These are phyloP conservation scores for Fissipunctia ypsillon DNA, from an alignment of 2,888 invertebrate genomes.

Conservation along the genomic window DNA sequence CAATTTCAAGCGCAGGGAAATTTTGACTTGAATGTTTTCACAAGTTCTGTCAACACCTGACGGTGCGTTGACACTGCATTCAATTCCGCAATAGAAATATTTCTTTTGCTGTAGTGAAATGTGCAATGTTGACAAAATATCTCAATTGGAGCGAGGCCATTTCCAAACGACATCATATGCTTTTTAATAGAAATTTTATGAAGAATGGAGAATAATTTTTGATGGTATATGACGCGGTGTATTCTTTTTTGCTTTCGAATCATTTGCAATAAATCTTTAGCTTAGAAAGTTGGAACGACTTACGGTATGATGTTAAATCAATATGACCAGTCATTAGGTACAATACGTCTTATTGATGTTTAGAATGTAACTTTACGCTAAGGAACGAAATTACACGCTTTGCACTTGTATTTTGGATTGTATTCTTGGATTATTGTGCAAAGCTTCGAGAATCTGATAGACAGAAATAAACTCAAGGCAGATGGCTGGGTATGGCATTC, in stretches of 20 bases:
- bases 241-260: slow-evolving; percentile 47
- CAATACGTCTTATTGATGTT: slow-evolving; percentile 24
- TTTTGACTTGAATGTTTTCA: slow-evolving; percentile 56
- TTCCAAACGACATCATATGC: slow-evolving; percentile 34
- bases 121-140: slow-evolving; percentile 47
- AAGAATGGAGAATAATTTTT: slow-evolving; percentile 28
- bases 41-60: slow-evolving; percentile 45
- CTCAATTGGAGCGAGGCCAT: slow-evolving; percentile 73
- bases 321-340: slow-evolving; percentile 33
- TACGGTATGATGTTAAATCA: slow-evolving; percentile 31
- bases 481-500: slow-evolving; percentile 68
- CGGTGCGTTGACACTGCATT: slow-evolving; percentile 45
- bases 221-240: slow-evolving; percentile 23
- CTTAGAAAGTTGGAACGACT: slow-evolving; percentile 49
- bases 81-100: slow-evolving; percentile 54
- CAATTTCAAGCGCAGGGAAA: slow-evolving; percentile 69
- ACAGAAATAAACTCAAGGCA: slow-evolving; percentile 69
- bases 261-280: slow-evolving; percentile 62
- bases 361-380: slow-evolving; percentile 33
- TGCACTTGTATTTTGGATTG: slow-evolving; percentile 31
- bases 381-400: slow-evolving; percentile 24
- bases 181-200: slow-evolving; percentile 34
- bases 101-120: slow-evolving; percentile 46
- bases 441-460: slow-evolving; percentile 65
- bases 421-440: slow-evolving; percentile 44